These are phyloP conservation scores for Lucifuga dentata DNA, from an alignment of 2,113 vertebrate genomes.

Conservation along the genomic window DNA sequence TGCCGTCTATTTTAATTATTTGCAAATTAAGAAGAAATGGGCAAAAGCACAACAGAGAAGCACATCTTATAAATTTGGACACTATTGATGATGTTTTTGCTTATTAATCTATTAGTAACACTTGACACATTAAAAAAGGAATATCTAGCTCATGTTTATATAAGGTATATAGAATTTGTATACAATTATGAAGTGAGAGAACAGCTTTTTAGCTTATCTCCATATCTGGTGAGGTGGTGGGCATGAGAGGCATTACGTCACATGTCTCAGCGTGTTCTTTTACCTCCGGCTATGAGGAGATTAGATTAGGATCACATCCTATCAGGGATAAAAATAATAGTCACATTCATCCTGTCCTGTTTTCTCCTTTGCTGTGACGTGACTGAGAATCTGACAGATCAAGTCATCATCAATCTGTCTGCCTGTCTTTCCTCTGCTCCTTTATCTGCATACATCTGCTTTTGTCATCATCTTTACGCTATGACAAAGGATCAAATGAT, in stretches of 20 bases:
- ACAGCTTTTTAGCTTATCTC: too few relatives aligned
- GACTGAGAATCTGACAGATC: conserved; percentile 19
- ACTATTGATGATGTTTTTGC: too few relatives aligned
- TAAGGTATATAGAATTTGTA: too few relatives aligned
- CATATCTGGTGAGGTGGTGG: conserved; percentile 2
- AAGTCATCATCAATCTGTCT: conserved; percentile 28
- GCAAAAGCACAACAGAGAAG: too few relatives aligned
- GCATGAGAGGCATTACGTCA: conserved; percentile 24
- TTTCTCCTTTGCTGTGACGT: conserved; percentile 36
- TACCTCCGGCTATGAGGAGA: conserved; percentile 58
- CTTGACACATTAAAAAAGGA: too few relatives aligned
- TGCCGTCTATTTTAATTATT: too few relatives aligned
- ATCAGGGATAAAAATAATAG: conserved; percentile 47
- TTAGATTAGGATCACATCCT: conserved; percentile 58
- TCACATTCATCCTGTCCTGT: conserved; percentile 49
- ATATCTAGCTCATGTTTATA: too few relatives aligned
- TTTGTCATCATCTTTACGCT: neutral
- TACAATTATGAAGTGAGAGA: neutral
- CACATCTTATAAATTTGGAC: too few relatives aligned
- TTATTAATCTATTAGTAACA: too few relatives aligned
- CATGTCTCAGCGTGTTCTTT: conserved; percentile 26
- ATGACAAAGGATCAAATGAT: conserved; percentile 3
- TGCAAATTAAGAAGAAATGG: too few relatives aligned
- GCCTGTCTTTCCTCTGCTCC: neutral
- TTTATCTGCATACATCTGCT: conserved; percentile 8